Percentiles rank a stretch among this genome's conserved stretches.
phyloP scores from a whole-genome alignment of 2,888 invertebrate species.

The Chrysolina haemoptera region DNA sequence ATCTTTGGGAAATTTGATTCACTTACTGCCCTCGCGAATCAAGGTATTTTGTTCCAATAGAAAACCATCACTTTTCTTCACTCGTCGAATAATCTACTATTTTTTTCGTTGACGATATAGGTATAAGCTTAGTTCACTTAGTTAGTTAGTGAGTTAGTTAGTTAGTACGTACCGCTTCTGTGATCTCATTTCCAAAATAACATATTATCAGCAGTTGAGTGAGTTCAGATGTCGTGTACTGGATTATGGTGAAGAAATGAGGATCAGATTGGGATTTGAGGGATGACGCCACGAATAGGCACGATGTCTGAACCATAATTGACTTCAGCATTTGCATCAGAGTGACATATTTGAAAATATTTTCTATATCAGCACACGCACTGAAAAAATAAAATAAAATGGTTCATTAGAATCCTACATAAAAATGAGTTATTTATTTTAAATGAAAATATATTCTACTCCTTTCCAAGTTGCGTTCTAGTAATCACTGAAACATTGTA shows the following conservation, averaged over 20 bases:
- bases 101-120: too few species aligned
- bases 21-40: too few species aligned
- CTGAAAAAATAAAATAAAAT: conserved; percentile 6
- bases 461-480: too few species aligned
- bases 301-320: conserved; percentile 7
- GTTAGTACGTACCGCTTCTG: conserved; percentile 23
- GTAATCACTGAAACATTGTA: too few species aligned
- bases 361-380: conserved; percentile 7
- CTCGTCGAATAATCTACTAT: too few species aligned
- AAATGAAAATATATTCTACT: too few species aligned
- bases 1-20: too few species aligned
- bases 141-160: too few species aligned
- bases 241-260: conserved; percentile 4
- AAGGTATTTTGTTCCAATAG: too few species aligned
- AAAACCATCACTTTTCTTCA: too few species aligned
- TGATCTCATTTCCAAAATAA: conserved; percentile 26
- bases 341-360: conserved; percentile 17
- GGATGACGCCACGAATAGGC: conserved; percentile 13
- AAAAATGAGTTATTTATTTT: too few species aligned
- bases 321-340: conserved; percentile 15
- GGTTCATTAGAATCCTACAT: neutral
- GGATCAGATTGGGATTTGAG: conserved; percentile 14
- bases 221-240: neutral
- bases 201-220: conserved; percentile 16
- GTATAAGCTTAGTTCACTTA: too few species aligned